Percentiles rank a stretch among this genome's conserved stretches.
Evolutionary conservation across 1,140 invertebrate genomes (phyloP).

Genomic region (Drosophila leontia): DNA sequence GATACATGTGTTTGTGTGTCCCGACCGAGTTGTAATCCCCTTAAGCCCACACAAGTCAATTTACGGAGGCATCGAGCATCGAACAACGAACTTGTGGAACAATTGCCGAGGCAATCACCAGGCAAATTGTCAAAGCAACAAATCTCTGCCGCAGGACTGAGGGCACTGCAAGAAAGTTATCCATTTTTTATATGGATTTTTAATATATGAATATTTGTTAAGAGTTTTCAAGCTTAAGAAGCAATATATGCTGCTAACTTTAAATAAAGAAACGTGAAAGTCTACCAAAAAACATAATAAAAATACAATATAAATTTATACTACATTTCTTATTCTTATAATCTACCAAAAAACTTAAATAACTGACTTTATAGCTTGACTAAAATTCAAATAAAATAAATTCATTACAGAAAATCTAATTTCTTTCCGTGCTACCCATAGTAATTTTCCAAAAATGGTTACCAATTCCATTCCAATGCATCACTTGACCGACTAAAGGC

Average conservation of each 20-base stretch:
- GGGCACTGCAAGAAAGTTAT: conserved; percentile 1
- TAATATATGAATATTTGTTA: neutral
- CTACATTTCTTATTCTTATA: too few species aligned
- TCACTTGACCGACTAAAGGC: conserved; percentile 39
- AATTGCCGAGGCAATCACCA: conserved; percentile 47
- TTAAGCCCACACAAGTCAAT: conserved; percentile 57
- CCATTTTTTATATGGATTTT: neutral
- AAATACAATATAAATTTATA: too few species aligned
- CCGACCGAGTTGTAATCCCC: conserved; percentile 19
- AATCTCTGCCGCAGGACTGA: conserved; percentile 22
- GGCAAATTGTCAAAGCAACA: conserved; percentile 43
- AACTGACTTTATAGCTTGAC: neutral
- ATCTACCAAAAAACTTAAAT: neutral
- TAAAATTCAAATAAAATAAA: neutral
- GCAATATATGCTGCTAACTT: neutral
- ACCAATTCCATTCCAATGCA: conserved; percentile 50
- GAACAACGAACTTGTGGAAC: conserved; percentile 35
- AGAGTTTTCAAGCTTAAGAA: neutral
- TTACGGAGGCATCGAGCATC: conserved; percentile 22
- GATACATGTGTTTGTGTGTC: neutral
- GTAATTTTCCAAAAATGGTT: conserved; percentile 41
- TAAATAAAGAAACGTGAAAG: neutral
- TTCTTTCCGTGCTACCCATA: neutral
- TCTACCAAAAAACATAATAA: too few species aligned
- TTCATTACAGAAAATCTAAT: neutral